Evolutionary conservation across 2,113 vertebrate species (phyloP).

Genomic region (Loxodonta africana): DNA sequence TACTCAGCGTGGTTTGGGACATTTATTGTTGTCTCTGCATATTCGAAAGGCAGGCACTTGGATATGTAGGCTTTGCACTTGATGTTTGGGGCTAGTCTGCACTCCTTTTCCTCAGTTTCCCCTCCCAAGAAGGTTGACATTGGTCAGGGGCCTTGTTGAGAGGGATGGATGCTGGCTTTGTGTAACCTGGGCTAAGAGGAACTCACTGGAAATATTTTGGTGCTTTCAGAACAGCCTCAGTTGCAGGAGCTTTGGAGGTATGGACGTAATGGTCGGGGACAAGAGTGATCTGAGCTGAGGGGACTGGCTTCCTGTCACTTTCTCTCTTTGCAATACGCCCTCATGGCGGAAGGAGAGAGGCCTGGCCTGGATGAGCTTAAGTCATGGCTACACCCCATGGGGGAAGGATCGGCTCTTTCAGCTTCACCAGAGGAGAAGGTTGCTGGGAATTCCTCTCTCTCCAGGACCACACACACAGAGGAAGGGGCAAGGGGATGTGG

Average conservation of each 20-base stretch:
- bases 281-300: not conserved
- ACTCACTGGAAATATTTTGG: not conserved
- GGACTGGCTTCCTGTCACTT: not conserved
- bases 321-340: not conserved
- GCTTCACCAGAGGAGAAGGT: not conserved
- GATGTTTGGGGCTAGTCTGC: not conserved
- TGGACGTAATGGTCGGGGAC: no score
- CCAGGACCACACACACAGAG: not conserved
- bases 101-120: not conserved
- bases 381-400: no score
- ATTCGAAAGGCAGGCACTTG: not conserved
- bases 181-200: fast-evolving
- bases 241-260: not conserved
- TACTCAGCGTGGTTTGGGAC: no score
- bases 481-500: fast-evolving
- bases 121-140: not conserved
- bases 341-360: not conserved
- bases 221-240: not conserved
- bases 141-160: no score
- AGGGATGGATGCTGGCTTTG: not conserved
- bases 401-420: not conserved
- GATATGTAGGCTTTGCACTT: no score
- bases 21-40: not conserved
- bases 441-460: not conserved
- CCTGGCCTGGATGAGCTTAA: not conserved